phyloP scores from a whole-genome alignment of 92 coral and sea anemone genomes.

The Porites lobata region DNA sequence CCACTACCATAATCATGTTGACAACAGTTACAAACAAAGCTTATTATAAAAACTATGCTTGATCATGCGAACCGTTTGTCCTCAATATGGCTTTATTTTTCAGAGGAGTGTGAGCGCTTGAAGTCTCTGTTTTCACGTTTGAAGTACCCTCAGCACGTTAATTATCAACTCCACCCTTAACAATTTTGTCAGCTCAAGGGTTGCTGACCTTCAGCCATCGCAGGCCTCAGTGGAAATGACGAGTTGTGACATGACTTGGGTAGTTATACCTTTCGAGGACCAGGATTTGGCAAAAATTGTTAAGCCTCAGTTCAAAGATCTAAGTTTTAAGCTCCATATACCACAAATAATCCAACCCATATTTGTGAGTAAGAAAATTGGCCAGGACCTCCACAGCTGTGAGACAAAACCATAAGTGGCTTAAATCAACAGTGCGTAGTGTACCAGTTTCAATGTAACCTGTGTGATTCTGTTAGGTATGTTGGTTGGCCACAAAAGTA shows the following conservation, averaged over 20 bases:
- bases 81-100: neutral
- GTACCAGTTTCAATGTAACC: no score
- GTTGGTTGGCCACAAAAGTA: no score
- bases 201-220: neutral
- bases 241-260: neutral
- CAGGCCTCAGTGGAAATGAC: neutral
- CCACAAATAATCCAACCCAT: no score
- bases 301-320: neutral
- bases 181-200: neutral
- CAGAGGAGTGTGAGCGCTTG: slow-evolving; percentile 10
- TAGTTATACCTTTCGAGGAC: neutral
- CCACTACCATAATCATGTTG: slow-evolving; percentile 61
- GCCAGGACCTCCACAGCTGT: no score
- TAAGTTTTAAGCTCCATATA: neutral
- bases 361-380: no score
- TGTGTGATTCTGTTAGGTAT: no score
- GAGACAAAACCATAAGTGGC: no score
- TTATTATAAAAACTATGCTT: slow-evolving; percentile 47
- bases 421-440: no score
- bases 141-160: slow-evolving; percentile 2
- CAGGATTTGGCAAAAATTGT: neutral
- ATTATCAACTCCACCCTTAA: slow-evolving; percentile 19
- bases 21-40: slow-evolving; percentile 37
- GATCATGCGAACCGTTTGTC: slow-evolving; percentile 54
- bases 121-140: slow-evolving; percentile 11